These are phyloP conservation scores for Microctonus brassicae DNA, from an alignment of 2,888 invertebrate species.

Conservation along the genomic window DNA sequence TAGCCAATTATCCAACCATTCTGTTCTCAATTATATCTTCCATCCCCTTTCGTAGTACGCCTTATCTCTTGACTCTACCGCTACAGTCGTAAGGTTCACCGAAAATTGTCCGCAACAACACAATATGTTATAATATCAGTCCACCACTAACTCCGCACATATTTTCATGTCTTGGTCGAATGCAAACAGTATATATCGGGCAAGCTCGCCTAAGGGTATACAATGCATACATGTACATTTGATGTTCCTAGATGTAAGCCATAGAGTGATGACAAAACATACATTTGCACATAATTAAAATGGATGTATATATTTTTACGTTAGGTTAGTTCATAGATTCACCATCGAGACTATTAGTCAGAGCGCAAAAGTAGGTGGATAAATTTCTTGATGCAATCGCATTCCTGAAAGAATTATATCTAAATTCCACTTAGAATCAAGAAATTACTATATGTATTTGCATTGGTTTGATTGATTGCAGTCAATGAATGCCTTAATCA, in stretches of 20 bases:
- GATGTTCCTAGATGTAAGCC: constrained; percentile 1
- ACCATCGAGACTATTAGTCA: no score
- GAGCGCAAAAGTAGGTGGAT: no score
- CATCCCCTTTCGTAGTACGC: background rate
- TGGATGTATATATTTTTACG: no score
- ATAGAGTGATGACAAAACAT: background rate
- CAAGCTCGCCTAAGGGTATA: background rate
- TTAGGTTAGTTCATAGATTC: no score
- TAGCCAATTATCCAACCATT: constrained; percentile 23
- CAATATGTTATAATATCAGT: constrained; percentile 28
- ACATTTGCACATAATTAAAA: background rate
- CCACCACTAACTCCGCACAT: constrained; percentile 44
- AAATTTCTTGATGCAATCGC: no score
- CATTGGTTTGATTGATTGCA: no score
- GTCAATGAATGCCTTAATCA: no score
- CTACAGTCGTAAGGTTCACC: constrained; percentile 3
- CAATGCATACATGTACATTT: background rate
- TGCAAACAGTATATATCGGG: constrained; percentile 31
- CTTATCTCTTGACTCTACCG: constrained; percentile 20
- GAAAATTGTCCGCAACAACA: constrained; percentile 20
- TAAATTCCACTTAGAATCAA: no score
- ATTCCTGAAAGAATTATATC: no score
- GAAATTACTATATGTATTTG: no score
- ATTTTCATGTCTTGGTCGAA: constrained; percentile 39
- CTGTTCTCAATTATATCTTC: constrained; percentile 28